Evolutionary conservation across 2,888 invertebrate genomes (phyloP).

Genomic region (Cataglyphis albicans): DNA sequence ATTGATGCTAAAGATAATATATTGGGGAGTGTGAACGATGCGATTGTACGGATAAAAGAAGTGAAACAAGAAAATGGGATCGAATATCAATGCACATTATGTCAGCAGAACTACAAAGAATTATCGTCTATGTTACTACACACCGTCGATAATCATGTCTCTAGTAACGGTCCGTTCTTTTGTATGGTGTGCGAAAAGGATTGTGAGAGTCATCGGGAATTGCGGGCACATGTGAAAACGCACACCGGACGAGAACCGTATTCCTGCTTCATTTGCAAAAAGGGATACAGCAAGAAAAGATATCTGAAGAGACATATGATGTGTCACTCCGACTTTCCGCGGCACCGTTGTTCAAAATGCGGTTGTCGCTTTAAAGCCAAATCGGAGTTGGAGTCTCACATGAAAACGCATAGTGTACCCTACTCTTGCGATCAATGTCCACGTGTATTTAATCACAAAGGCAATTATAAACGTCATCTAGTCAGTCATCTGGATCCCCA

Average conservation of each 20-base stretch:
- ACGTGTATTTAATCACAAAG: slow-evolving; percentile 82
- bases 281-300: slow-evolving; percentile 81
- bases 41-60: slow-evolving; percentile 83
- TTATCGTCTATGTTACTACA: slow-evolving; percentile 79
- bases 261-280: slow-evolving; percentile 84
- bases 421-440: slow-evolving; percentile 83
- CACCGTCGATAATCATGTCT: slow-evolving; percentile 83
- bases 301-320: slow-evolving; percentile 84
- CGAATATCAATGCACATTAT: slow-evolving; percentile 83
- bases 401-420: slow-evolving; percentile 77
- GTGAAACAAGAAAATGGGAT: slow-evolving; percentile 76
- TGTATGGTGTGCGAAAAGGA: slow-evolving; percentile 89
- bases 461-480: slow-evolving; percentile 83
- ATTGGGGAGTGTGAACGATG: slow-evolving; percentile 83
- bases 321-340: slow-evolving; percentile 82
- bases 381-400: slow-evolving; percentile 80
- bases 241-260: slow-evolving; percentile 88
- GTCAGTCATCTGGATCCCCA: slow-evolving; percentile 82
- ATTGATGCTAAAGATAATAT: slow-evolving; percentile 76
- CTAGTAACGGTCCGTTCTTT: slow-evolving; percentile 86
- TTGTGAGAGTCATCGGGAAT: slow-evolving; percentile 87
- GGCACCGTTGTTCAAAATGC: slow-evolving; percentile 83
- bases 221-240: slow-evolving; percentile 88
- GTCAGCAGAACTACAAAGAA: slow-evolving; percentile 80
- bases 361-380: slow-evolving; percentile 81